Evolutionary conservation across 1,140 invertebrate species (phyloP).

Genomic region (Lepidurus apus): DNA sequence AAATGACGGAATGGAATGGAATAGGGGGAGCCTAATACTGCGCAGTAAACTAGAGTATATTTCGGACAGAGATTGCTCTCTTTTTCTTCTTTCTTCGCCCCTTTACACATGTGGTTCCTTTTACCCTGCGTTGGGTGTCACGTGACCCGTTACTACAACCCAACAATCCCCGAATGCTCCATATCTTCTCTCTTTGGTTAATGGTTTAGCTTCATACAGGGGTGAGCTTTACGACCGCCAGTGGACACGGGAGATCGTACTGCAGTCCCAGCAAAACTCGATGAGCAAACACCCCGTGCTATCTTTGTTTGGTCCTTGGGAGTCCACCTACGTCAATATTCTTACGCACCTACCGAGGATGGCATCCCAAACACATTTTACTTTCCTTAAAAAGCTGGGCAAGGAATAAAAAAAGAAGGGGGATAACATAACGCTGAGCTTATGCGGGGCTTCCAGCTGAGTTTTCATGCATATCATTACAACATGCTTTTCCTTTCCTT

Average conservation of each 20-base stretch:
- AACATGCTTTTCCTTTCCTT: background rate
- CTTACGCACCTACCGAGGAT: conserved; percentile 4
- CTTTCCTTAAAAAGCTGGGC: background rate
- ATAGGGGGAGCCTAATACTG: background rate
- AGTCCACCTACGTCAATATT: background rate
- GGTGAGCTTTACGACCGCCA: background rate
- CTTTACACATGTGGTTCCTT: background rate
- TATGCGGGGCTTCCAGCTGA: conserved; percentile 20
- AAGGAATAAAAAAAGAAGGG: background rate
- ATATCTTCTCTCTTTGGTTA: conserved; percentile 15
- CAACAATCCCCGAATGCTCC: background rate
- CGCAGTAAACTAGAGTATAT: background rate
- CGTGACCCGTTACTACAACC: conserved; percentile 3
- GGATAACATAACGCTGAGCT: conserved; percentile 6
- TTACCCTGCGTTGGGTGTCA: background rate
- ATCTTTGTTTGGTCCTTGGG: background rate
- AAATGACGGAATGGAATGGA: background rate
- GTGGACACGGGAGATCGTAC: background rate
- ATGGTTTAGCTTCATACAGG: conserved; percentile 21
- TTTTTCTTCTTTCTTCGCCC: background rate
- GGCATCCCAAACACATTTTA: background rate
- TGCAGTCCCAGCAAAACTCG: background rate
- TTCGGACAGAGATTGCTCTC: background rate
- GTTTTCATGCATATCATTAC: conserved; percentile 22
- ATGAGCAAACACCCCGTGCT: background rate